Evolutionary conservation across 2,888 invertebrate species (phyloP).

Genomic region (Pterostichus niger): DNA sequence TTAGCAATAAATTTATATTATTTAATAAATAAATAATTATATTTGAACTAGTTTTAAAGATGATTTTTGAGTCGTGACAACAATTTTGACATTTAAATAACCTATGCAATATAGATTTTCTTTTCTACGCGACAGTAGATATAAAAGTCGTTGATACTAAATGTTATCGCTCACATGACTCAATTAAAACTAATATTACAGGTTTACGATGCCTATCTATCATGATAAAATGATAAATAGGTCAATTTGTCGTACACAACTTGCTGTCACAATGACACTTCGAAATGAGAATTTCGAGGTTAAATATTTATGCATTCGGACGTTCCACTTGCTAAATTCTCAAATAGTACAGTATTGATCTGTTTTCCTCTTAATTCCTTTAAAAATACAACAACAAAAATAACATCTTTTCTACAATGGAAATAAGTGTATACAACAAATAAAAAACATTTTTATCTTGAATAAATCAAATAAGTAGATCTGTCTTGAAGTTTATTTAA

Average conservation of each 20-base stretch:
- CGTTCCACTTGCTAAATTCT: neutral
- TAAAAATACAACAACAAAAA: neutral
- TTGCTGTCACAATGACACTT: neutral
- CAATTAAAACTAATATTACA: neutral
- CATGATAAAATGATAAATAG: slow-evolving; percentile 32
- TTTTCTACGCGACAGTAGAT: slow-evolving; percentile 4
- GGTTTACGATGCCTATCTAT: neutral
- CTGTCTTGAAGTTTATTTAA: neutral
- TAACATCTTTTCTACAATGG: neutral
- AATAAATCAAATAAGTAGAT: neutral
- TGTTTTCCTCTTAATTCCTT: slow-evolving; percentile 3
- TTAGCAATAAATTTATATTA: slow-evolving; percentile 7
- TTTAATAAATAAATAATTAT: slow-evolving; percentile 20
- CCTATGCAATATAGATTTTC: slow-evolving; percentile 31
- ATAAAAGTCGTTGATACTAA: neutral
- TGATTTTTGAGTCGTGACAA: neutral
- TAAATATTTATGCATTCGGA: neutral
- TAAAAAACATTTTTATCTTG: slow-evolving; percentile 14
- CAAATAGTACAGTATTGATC: slow-evolving; percentile 6
- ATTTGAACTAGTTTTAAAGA: slow-evolving; percentile 9
- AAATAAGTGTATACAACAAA: slow-evolving; percentile 4
- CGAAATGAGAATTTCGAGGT: neutral
- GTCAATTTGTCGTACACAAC: too few species aligned
- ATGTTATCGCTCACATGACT: slow-evolving; percentile 32
- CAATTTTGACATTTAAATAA: slow-evolving; percentile 48